Evolutionary conservation across 2,888 invertebrate species (phyloP), one percentile per base, ranked within the genome.

Genomic region (Lasioglossum figueresi): DNA sequence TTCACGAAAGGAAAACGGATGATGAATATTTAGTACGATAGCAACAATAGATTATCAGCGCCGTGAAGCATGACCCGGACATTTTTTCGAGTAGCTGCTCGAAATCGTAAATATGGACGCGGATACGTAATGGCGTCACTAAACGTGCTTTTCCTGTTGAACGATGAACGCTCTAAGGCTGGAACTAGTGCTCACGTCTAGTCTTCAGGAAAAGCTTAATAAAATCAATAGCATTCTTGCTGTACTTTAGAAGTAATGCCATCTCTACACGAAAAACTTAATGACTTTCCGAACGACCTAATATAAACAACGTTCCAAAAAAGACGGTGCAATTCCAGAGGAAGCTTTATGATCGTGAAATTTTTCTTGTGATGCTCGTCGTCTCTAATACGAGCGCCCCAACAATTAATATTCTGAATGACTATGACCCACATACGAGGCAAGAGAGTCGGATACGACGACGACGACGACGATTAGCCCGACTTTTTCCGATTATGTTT

Each of bases 21-120:
- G 85, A 85, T 85, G 85, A 85, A 85, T 80, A 81, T 85, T 85
- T 85, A 85, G 80, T 68, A 66, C 72, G 81, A 85, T 66, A 78
- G 77, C 77, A 77, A 85, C 80, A 76, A 85, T 85, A 85, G 85
- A 85, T 87, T 83, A 80, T 83, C 83, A 79, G 43, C 78, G 27
- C 70, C 66, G 70, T 76, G 79, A 83, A 83, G 74, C 83, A 76
- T 79, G 76, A 75, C 43, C 76, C 31, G 76, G 75, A 73, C 70
- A 74, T 78, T 70, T 76, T 80, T 81, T 31, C 59, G 48, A 68
- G 31, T 56, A 27, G 66, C 73, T 74, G 72, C 63, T 86, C 40
- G 80, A 71, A 86, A 81, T 76, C 72, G 45, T 86, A 80, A 82
- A 86, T 83, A 86, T 71, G 14, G 34, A 10, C 71, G 80, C 73